Conservation (phyloP, 1,140 invertebrate genomes). For the Propsilocerus akamusi region DNA sequence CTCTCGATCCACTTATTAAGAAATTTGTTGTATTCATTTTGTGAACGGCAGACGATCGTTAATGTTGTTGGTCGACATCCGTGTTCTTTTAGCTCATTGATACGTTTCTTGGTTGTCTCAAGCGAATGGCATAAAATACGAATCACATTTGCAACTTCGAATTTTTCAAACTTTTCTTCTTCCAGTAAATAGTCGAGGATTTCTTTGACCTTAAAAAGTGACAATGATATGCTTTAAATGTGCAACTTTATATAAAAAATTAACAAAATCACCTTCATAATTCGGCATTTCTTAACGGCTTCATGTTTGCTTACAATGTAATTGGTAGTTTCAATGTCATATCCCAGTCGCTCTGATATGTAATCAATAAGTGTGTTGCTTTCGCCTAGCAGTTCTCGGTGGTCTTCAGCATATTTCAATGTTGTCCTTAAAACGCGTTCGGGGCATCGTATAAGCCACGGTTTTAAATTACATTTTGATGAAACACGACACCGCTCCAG, state of each 20-base stretch:
- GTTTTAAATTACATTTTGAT: conserved; percentile 27
- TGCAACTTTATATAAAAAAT: neutral
- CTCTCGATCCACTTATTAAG: conserved; percentile 14
- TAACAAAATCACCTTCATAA: conserved; percentile 21
- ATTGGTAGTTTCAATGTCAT: conserved; percentile 18
- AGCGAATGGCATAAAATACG: conserved; percentile 30
- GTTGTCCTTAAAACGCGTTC: conserved; percentile 25
- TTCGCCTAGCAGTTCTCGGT: conserved; percentile 24
- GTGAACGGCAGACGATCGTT: conserved; percentile 28
- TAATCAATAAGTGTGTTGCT: conserved; percentile 25
- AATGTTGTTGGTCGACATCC: conserved; percentile 24
- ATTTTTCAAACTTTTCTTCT: conserved; percentile 23
- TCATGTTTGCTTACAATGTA: conserved; percentile 25
- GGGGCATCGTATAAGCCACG: conserved; percentile 32
- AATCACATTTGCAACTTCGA: conserved; percentile 26
- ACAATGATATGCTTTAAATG: neutral
- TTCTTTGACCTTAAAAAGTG: conserved; percentile 19
- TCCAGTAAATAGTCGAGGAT: conserved; percentile 29
- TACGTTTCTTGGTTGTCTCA: conserved; percentile 25
- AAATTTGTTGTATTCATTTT: conserved; percentile 26
- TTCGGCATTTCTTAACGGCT: conserved; percentile 24
- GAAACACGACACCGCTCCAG: conserved; percentile 22
- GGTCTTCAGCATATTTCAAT: conserved; percentile 23
- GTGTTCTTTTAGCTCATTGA: conserved; percentile 23
- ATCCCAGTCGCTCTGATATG: conserved; percentile 25